Base-by-base conservation (phyloP, 2,797 vertebrate genomes). In the Danio aesculapii region DNA sequence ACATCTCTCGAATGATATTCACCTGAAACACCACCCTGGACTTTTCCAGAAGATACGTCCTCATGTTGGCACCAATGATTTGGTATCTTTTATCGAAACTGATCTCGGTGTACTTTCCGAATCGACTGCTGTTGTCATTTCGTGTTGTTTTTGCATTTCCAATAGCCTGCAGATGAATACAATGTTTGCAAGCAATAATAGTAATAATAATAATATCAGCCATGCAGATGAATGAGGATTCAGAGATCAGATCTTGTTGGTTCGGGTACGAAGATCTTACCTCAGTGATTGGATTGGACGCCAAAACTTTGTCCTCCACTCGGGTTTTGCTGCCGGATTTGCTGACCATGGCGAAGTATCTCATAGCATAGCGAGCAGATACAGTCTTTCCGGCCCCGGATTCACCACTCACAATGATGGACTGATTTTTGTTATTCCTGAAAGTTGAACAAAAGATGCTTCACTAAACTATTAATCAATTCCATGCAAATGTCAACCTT, bases 111-210 rank as follows among this genome's bases (percentile, higher is more conserved):
- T 99, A 99, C 87, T 99, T 99, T 82, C 98, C 98, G 90, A 99
- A 99, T 0, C 98, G 95, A 81, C 98, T 99, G 90, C 98, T 99
- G 87, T 99, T 99, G 90, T 99, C 98, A 46, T 99, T 99, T 81
- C 98, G 94, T 0, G 96, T 99, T n/a, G 98, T 99, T 92, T 99
- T 99, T 64, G 98, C 98, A 59, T 99, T 99, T 70, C 98, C 98
- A 4, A 99, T 94, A n/a, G 98, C 98, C 98, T 99, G 14, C 61
- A 63, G 61, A 82, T 39, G 67, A 11, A 71, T 6, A 1, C 13
- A 4, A 73, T 9, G 1, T 1, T 30, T 3, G 1, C 30, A 30
- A 30, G 1, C 3, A 30, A 30, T 30, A 30, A 30, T n/a, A n/a
- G n/a, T 30, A 30, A 30, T 30, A 30, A 30, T 30, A 30, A 30